phyloP scores from a whole-genome alignment of 1,140 invertebrate genomes.

The Oppia nitens region DNA sequence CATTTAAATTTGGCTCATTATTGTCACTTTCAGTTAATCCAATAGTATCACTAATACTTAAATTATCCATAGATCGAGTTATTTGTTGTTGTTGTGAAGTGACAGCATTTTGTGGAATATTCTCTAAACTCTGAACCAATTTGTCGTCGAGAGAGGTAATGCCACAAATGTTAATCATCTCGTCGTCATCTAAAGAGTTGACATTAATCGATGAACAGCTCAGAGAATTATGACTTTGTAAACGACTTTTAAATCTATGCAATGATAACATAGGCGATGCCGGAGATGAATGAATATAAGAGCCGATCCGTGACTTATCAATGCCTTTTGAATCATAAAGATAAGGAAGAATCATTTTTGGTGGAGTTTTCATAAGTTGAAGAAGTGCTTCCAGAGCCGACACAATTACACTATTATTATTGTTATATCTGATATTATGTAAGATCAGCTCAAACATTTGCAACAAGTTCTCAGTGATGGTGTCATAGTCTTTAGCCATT shows the following conservation, averaged over 20 bases:
- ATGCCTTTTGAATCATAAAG: constrained; percentile 40
- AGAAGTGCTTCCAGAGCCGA: constrained; percentile 59
- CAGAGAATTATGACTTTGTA: constrained; percentile 5
- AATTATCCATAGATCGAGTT: not conserved
- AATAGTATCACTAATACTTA: not conserved
- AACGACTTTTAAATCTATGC: not conserved
- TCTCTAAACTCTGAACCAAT: not conserved
- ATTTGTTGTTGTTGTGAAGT: not conserved
- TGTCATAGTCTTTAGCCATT: constrained; percentile 24
- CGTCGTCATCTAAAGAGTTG: constrained; percentile 5
- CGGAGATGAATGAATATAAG: not conserved
- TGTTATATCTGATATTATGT: constrained; percentile 45
- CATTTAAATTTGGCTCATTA: not conserved
- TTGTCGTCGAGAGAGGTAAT: not conserved
- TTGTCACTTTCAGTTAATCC: not conserved
- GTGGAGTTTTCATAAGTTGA: constrained; percentile 47
- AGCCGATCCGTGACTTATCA: constrained; percentile 1
- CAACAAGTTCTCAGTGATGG: constrained; percentile 18
- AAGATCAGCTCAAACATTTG: constrained; percentile 67
- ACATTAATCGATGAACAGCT: constrained; percentile 4
- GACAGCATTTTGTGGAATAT: not conserved
- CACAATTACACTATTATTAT: constrained; percentile 64
- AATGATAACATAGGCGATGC: not conserved
- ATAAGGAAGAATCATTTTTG: constrained; percentile 38
- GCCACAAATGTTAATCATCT: not conserved